Conservation (phyloP, 1,140 invertebrate genomes). For the Stegodyphus dumicola region DNA sequence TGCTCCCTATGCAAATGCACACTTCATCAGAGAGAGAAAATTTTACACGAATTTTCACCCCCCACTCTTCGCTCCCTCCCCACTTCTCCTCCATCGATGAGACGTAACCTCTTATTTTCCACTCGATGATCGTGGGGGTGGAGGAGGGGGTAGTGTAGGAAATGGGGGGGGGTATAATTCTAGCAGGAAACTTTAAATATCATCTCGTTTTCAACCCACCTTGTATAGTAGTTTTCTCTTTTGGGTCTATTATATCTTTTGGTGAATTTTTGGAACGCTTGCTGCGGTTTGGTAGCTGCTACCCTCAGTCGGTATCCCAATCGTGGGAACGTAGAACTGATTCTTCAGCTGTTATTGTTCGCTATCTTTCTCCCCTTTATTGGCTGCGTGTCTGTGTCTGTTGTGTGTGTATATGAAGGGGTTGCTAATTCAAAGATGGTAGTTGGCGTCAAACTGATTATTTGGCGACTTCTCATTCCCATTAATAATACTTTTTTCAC, state of each 20-base stretch:
- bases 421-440: too few relatives aligned
- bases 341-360: constrained; percentile 42
- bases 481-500: too few relatives aligned
- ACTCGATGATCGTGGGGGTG: constrained; percentile 34
- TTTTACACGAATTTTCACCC: constrained; percentile 22
- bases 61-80: neutral
- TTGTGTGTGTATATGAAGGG: too few relatives aligned
- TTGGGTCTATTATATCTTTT: constrained; percentile 44
- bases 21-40: constrained; percentile 29
- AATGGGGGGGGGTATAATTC: constrained; percentile 5
- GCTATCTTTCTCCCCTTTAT: neutral
- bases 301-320: neutral
- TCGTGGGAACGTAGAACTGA: constrained; percentile 45
- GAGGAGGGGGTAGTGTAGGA: constrained; percentile 10
- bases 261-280: neutral
- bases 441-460: too few relatives aligned
- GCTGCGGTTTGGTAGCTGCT: neutral
- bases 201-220: constrained; percentile 28
- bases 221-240: neutral
- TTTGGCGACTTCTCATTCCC: too few relatives aligned
- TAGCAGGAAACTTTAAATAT: constrained; percentile 49
- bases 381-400: too few relatives aligned
- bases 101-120: constrained; percentile 56
- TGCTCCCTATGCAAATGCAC: constrained; percentile 44
- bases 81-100: neutral